Percentiles rank a stretch among this genome's conserved stretches.
phyloP scores from a whole-genome alignment of 2,113 vertebrate species.

The Scytalopus superciliaris region DNA sequence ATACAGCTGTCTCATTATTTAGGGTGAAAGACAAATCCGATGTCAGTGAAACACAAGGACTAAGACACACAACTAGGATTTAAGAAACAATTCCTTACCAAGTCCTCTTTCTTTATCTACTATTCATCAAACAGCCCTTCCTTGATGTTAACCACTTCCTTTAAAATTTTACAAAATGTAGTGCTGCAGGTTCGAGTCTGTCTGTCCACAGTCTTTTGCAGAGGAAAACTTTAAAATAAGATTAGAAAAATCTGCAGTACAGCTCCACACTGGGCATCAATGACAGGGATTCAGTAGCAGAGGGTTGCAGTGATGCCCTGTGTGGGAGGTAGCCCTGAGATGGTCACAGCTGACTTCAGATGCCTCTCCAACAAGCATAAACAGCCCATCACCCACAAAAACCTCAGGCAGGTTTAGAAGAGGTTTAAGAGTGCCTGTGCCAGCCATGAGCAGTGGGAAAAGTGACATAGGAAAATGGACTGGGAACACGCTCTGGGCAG shows the following conservation, averaged over 20 bases:
- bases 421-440: neutral
- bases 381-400: neutral
- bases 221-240: neutral
- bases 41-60: neutral
- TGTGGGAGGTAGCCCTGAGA: neutral
- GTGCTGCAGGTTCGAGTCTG: neutral
- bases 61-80: neutral
- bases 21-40: neutral
- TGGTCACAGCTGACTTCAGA: neutral
- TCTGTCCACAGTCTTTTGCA: neutral
- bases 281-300: neutral
- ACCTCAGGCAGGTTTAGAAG: neutral
- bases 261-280: neutral
- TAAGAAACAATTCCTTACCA: neutral
- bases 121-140: neutral
- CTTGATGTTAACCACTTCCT: neutral
- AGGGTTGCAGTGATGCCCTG: neutral
- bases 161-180: neutral
- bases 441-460: rapidly evolving
- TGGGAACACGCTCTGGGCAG: rapidly evolving
- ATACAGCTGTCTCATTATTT: neutral
- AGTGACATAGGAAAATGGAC: rapidly evolving
- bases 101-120: neutral
- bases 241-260: neutral
- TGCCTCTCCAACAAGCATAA: neutral